Percentiles rank a stretch among this genome's conserved stretches.
Conservation (phyloP, 2,888 invertebrate species). For the Dascillus cervinus region DNA sequence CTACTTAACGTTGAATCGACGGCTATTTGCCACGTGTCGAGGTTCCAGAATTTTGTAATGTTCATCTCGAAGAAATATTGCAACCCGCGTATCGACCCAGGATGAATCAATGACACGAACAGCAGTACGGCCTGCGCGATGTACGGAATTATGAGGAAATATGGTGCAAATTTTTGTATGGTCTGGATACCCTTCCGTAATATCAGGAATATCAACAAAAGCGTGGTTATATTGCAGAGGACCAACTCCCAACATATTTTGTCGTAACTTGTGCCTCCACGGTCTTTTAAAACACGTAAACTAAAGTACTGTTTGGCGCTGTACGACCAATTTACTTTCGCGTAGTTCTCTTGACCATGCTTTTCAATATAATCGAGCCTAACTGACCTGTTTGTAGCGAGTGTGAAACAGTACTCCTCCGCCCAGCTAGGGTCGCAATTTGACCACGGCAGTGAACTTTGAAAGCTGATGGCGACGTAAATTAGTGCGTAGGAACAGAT, state of each 20-base stretch:
- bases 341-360: slow-evolving; percentile 2
- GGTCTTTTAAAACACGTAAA: slow-evolving; percentile 2
- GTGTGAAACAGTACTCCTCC: slow-evolving; percentile 11
- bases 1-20: slow-evolving; percentile 5
- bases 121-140: slow-evolving; percentile 4
- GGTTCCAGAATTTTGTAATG: slow-evolving; percentile 1
- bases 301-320: slow-evolving; percentile 7
- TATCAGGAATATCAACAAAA: slow-evolving; percentile 1
- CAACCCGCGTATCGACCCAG: slow-evolving; percentile 7
- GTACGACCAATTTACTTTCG: slow-evolving; percentile 3
- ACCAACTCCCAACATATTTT: slow-evolving; percentile 4
- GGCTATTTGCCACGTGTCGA: slow-evolving; percentile 7
- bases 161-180: slow-evolving; percentile 1
- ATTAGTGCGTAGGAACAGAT: slow-evolving; percentile 8
- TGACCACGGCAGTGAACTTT: slow-evolving; percentile 7
- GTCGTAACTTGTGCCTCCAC: not conserved
- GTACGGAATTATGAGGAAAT: slow-evolving; percentile 2
- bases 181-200: slow-evolving; percentile 4
- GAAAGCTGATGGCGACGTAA: slow-evolving; percentile 6
- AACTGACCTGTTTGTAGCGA: slow-evolving; percentile 3
- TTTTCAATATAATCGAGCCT: slow-evolving; percentile 1
- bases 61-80: slow-evolving; percentile 4
- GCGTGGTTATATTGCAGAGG: slow-evolving; percentile 1
- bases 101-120: slow-evolving; percentile 8
- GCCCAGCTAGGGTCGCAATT: slow-evolving; percentile 13